Base-by-base conservation (phyloP, 2,113 vertebrate genomes). In the Chaetodon auriga region DNA sequence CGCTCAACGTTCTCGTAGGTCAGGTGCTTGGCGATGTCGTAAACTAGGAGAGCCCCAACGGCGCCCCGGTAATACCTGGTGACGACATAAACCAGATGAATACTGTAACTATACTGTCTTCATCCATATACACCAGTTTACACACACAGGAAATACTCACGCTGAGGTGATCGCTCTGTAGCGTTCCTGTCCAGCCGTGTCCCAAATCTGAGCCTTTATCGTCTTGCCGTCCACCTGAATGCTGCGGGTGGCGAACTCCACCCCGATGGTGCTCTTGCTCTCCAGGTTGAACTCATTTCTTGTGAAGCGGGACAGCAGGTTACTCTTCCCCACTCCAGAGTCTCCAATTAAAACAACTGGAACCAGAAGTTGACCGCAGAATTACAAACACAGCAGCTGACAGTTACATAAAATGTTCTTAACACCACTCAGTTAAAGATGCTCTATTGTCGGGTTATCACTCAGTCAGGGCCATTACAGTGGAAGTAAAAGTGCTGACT, bases 201-300 rank as follows among this genome's bases (percentile, higher is more conserved):
- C 98, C 98, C 98, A 99, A 80, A 99, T 99, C 89, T 99, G 98
- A 0, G 96, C 98, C 86, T 99, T 99, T 93, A 99, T 99, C n/a
- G 96, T 99, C 95, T 98, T 99, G 81, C 97, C 96, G 0, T 99
- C 98, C 91, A 99, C 98, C 90, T 99, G 98, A 93, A 99, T 98
- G 94, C 98, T 99, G 80, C 98, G 96, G 78, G 98, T 99, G 77
- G 98, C 98, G 2, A 99, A 99, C 88, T 99, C 98, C 93, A 99
- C 98, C 0, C 98, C 98, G 0, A 99, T 99, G 94, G 98, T 99
- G 93, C 98, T 99, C 93, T 99, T 99, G 89, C 97, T 99, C 94
- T 99, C 98, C 95, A 99, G 93, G 90, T 99, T 99, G 94, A 99
- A 99, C 91, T 99, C 98, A 89, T 99, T 99, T 77, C 98, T 96